phyloP scores from a whole-genome alignment of 1,140 invertebrate genomes.

The Steinernema khuongi region DNA sequence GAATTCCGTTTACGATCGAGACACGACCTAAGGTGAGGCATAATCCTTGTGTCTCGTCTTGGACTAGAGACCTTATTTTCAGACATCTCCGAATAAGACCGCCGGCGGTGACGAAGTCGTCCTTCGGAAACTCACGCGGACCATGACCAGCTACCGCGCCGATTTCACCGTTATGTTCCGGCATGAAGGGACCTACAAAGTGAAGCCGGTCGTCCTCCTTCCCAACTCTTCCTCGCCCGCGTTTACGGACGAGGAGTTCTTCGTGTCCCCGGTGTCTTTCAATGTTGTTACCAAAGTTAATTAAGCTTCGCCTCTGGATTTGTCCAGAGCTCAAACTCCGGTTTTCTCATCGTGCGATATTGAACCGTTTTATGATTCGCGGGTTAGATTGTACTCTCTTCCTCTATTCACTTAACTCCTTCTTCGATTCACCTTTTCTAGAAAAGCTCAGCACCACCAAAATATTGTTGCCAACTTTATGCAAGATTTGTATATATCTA shows the following conservation, averaged over 20 bases:
- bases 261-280: conserved; percentile 42
- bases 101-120: neutral
- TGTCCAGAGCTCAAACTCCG: neutral
- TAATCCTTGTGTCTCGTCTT: neutral
- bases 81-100: conserved; percentile 20
- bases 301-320: neutral
- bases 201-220: conserved; percentile 36
- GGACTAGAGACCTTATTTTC: conserved; percentile 18
- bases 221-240: neutral
- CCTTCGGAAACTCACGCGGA: conserved; percentile 23
- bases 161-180: conserved; percentile 46
- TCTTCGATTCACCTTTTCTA: neutral
- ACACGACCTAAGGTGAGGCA: conserved; percentile 14
- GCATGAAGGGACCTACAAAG: conserved; percentile 51
- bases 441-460: neutral
- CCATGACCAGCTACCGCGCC: conserved; percentile 1
- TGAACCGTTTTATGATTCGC: neutral
- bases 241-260: conserved; percentile 45
- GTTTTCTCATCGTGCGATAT: neutral
- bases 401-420: neutral
- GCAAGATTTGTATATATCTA: neutral
- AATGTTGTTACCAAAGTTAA: conserved; percentile 40
- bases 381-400: neutral
- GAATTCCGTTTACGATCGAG: conserved; percentile 40
- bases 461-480: neutral